Conservation (phyloP, 1,140 invertebrate genomes). For the Diorhabda carinulata region DNA sequence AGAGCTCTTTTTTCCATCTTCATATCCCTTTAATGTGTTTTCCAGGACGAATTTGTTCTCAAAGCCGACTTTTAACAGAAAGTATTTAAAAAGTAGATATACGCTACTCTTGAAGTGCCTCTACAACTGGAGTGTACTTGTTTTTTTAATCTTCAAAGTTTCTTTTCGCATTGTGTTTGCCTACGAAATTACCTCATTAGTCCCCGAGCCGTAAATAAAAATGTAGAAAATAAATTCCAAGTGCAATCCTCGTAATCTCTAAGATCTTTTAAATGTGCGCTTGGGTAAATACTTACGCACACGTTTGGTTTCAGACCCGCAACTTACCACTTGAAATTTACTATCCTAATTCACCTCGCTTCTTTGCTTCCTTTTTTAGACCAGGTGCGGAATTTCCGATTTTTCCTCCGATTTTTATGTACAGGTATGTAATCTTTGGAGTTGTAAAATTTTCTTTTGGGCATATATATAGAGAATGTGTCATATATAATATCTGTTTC, state of each 20-base stretch:
- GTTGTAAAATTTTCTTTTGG: too few species aligned
- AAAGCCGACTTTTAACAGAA: conserved; percentile 2
- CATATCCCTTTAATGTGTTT: conserved; percentile 2
- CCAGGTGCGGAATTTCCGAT: not conserved
- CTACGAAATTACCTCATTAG: conserved; percentile 13
- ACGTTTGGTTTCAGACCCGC: conserved; percentile 33
- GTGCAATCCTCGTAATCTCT: conserved; percentile 27
- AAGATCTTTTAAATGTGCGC: conserved; percentile 26
- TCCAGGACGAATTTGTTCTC: not conserved
- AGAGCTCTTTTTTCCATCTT: not conserved
- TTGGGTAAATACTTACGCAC: conserved; percentile 33
- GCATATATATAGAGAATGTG: too few species aligned
- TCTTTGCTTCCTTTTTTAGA: conserved; percentile 22
- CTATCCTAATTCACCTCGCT: conserved; percentile 32
- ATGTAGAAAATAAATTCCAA: conserved; percentile 24
- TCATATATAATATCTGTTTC: too few species aligned
- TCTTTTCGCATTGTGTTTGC: conserved; percentile 15
- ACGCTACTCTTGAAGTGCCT: not conserved
- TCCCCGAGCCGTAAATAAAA: conserved; percentile 6
- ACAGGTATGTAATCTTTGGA: too few species aligned
- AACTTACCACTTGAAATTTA: conserved; percentile 37
- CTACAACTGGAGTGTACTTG: conserved; percentile 1
- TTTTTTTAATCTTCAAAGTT: conserved; percentile 3
- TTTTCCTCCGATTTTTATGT: too few species aligned
- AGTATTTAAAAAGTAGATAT: conserved; percentile 3